Evolutionary conservation across 2,797 vertebrate species (phyloP).

Genomic region (Rallus crepitans): DNA sequence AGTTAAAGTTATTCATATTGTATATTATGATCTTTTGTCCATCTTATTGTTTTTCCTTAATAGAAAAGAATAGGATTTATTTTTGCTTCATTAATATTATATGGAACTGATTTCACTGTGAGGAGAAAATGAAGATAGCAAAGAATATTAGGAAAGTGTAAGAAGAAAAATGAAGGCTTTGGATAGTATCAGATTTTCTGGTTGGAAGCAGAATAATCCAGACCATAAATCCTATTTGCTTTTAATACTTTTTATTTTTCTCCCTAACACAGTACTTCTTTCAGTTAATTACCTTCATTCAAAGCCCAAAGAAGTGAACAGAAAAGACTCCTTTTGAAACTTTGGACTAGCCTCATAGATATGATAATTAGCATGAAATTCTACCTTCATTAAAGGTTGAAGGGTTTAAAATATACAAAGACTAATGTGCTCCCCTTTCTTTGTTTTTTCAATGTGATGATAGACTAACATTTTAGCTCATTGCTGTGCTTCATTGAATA

Average conservation of each 20-base stretch:
- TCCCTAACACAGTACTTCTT: background rate
- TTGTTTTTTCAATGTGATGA: background rate
- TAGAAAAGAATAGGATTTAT: background rate
- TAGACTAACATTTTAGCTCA: slow-evolving; percentile 36
- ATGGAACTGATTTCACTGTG: background rate
- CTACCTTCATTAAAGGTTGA: slow-evolving; percentile 44
- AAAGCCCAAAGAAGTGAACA: slow-evolving; percentile 31
- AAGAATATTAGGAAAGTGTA: slow-evolving; percentile 53
- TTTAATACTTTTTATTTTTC: background rate
- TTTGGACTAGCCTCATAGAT: slow-evolving; percentile 24
- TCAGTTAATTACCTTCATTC: slow-evolving; percentile 46
- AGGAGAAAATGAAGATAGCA: slow-evolving; percentile 39
- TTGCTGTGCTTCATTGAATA: slow-evolving; percentile 34
- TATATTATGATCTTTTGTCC: background rate
- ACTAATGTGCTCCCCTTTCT: background rate
- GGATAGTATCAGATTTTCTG: slow-evolving; percentile 57
- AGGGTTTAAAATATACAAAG: slow-evolving; percentile 6
- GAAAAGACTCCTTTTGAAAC: slow-evolving; percentile 13
- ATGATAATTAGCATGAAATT: slow-evolving; percentile 50
- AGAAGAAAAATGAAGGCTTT: slow-evolving; percentile 41
- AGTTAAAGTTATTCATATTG: background rate
- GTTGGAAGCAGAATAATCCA: slow-evolving; percentile 60
- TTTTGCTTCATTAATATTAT: slow-evolving; percentile 6
- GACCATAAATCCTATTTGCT: slow-evolving; percentile 28
- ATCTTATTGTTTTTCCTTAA: background rate